Percentiles rank a stretch among this genome's conserved stretches.
Evolutionary conservation across 1,140 invertebrate genomes (phyloP).

Genomic region (Drosophila repletoides): DNA sequence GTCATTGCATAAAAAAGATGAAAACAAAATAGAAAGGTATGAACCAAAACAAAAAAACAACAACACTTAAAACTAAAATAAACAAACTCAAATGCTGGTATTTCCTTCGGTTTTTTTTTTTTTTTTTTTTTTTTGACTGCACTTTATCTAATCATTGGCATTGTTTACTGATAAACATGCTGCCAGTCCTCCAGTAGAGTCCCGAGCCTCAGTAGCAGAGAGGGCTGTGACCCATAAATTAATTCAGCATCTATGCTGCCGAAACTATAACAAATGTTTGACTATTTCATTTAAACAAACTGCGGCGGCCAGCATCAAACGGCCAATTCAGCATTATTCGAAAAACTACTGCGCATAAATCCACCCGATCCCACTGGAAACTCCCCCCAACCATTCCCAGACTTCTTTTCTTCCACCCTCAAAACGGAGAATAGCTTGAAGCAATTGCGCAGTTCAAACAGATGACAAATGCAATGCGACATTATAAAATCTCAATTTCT

Average conservation of each 20-base stretch:
- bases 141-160: slow-evolving; percentile 51
- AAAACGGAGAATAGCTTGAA: slow-evolving; percentile 33
- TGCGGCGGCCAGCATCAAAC: slow-evolving; percentile 53
- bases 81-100: slow-evolving; percentile 32
- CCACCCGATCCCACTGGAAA: background rate
- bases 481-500: slow-evolving; percentile 22
- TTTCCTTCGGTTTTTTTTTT: background rate
- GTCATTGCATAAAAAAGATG: slow-evolving; percentile 56
- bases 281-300: slow-evolving; percentile 37
- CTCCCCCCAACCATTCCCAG: background rate
- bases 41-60: slow-evolving; percentile 17
- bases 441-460: slow-evolving; percentile 57
- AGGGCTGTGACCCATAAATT: slow-evolving; percentile 40
- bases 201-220: too few species aligned
- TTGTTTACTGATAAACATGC: slow-evolving; percentile 52
- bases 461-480: slow-evolving; percentile 49
- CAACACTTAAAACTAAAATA: slow-evolving; percentile 65
- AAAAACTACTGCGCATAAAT: slow-evolving; percentile 54
- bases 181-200: too few species aligned
- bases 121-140: background rate
- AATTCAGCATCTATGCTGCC: slow-evolving; percentile 22
- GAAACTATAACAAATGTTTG: slow-evolving; percentile 48
- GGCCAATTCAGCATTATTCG: slow-evolving; percentile 4
- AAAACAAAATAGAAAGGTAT: slow-evolving; percentile 29
- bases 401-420: slow-evolving; percentile 4